Evolutionary conservation across 1,140 invertebrate species (phyloP), one percentile per base, ranked within the genome.

Genomic region (Drosophila micromelanica): DNA sequence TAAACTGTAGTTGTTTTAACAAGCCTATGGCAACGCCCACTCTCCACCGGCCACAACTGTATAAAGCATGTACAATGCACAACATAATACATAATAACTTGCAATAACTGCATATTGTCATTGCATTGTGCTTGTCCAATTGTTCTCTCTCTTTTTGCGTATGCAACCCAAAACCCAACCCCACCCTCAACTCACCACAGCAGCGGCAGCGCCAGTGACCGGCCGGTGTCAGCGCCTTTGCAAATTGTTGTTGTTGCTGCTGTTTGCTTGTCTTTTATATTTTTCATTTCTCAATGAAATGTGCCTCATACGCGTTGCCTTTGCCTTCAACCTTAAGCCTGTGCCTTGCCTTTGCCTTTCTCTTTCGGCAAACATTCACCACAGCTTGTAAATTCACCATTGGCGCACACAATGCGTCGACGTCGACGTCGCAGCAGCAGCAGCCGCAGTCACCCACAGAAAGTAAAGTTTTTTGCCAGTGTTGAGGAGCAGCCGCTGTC

Each of bases 281-380:
- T 67, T 52, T 76, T 76, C 59, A 61, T 85, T 86, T 86, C 84
- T 86, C 78, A 86, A 86, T 86, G 81, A 86, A 86, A 65, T 35
- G 65, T 69, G 60, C 67, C 67, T 52, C 76, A 55, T 74, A 87
- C 69, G 69, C 69, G 49, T 68, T 68, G 63, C 27, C 30, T 43
- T 23, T 32, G 48, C 48, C 48, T 30, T 72, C 69, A 77, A 75
- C 67, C 67, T 72, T 71, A 7, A 32, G 30, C 30, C 30, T 35
- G 32, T 35, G 51, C 78, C 68, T 72, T 81, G 75, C 67, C 72
- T 73, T 71, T 73, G 80, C 81, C 81, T 86, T 87, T 86, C 82
- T 86, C 82, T 86, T 86, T 86, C 82, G 86, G 70, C 78, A 81
- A 85, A 85, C 81, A 86, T 65, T 86, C 82, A 86, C 81, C 81